Base-by-base conservation (phyloP, 2,888 invertebrate species). In the Drosophila picticornis region DNA sequence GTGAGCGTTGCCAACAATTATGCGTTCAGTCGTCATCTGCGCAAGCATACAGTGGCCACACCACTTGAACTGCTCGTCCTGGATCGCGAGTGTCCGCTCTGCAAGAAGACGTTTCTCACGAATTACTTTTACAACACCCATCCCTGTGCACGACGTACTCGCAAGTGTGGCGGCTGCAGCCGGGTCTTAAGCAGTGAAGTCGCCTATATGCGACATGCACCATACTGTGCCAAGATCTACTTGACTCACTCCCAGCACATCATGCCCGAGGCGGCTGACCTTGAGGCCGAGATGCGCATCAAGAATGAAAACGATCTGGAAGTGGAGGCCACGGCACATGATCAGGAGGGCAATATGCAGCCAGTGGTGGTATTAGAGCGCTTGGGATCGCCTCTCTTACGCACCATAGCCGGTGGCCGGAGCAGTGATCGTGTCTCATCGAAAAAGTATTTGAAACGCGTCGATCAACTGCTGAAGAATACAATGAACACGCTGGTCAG, bases 101-200 rank as follows among this genome's bases (percentile, higher is more conserved):
- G 93, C 79, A 90, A 83, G 48, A 80, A 85, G 36, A 86, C 91
- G 11, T 93, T 91, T 80, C 75, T 89, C 55, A 93, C 93, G 5
- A 92, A 92, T 71, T 93, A 88, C 71, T 87, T 93, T 13, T 93
- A 92, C 60, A 93, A 93, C 62, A 92, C 90, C 67, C 93, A 93
- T 80, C 77, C 87, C 1, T 93, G 93, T 80, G 91, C 93, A 29
- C 80, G 92, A 16, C 88, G 84, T 51, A 89, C 91, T 22, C 88
- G 87, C 58, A 83, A 83, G 50, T 93, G 93, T 75, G 91, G 91
- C 16, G 92, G 93, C 36, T 93, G 93, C 77, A 91, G 87, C 72
- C 87, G 90, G 19, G 38, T 74, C 4, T 67, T 88, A 10, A 84
- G 82, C 57, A 89, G 77, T 51, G 91, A 92, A 36, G 59, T 72